Base-by-base conservation (phyloP, 2,797 vertebrate species). In the Channallabes apus region DNA sequence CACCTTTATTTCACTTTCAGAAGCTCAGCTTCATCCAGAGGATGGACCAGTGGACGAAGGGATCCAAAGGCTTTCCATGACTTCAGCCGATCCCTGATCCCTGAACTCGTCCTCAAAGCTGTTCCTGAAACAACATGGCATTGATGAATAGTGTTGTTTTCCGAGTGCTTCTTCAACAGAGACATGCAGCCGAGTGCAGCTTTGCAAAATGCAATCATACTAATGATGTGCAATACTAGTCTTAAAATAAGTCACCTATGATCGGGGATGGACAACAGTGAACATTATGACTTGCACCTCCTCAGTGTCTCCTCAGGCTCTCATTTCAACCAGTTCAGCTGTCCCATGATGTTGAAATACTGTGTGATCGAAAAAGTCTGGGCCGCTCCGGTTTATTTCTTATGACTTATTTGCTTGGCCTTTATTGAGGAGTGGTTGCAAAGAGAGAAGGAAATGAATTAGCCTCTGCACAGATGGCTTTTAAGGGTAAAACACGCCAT, bases 381-480 rank as follows among this genome's bases (percentile, higher is more conserved):
- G 56, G 75, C 84, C 46, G 80, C 27, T 64, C 38, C 73, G 62
- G 54, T 85, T 92, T 90, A 87, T 89, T 93, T 92, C 88, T 90
- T 92, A 87, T 88, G 86, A 90, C 87, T 86, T 91, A 80, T 91
- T 93, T 90, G 38, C 90, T 89, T 91, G 91, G 87, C 90, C 91
- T 94, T 94, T 94, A 93, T 91, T 92, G 90, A 92, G 88, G 79
- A 92, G 90, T 17, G 14, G 91, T 90, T 65, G 56, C 72, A 75
- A 41, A 85, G 77, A 79, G 86, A 89, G 86, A 69, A 94, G 93
- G 93, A 94, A 94, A 95, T 93, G 90, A 94, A 93, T 92, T 91
- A 92, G 87, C 88, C 93, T 87, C 84, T 88, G 84, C 90, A 91
- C 93, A 95, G 90, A 91, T 95, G 91, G 89, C 84, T 85, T 93